Base-by-base conservation (phyloP, 2,888 invertebrate genomes). In the Tuberolachnus salignus region DNA sequence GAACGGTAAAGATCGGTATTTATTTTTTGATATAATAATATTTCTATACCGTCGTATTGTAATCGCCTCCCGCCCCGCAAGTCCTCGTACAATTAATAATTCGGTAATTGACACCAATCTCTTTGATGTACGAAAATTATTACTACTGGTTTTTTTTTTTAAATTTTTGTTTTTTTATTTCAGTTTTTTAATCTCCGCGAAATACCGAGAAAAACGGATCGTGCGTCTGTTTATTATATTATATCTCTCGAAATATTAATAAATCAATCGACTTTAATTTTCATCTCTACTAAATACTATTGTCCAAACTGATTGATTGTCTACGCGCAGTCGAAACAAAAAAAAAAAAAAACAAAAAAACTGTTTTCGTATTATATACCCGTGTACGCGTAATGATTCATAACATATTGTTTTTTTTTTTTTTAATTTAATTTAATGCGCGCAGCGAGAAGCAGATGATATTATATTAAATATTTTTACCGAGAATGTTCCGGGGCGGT, bases 51-150 rank as follows among this genome's bases (percentile, higher is more conserved):
- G 34, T 34, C 8, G 14, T 26, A 61, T 34, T 16, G 16, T n/a
- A 19, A 4, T 10, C 19, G 42, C 46, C 26, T n/a, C n/a, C n/a
- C 49, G 9, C 16, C n/a, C 34, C 34, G 34, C n/a, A 44, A 53
- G 51, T 21, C 14, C 6, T 4, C 34, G 6, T 34, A 34, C 16
- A 66, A 57, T 75, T 75, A 75, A 75, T 75, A 75, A 59, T 75
- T 75, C 75, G 75, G 75, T 75, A 67, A 75, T 75, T 75, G 57
- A 75, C 75, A 75, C 75, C 75, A 75, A 66, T 26, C 67, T 49
- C 75, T 75, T 75, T 75, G 75, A 75, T 75, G 67, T 75, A 46
- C 14, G 16, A 57, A 59, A 57, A 11, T 66, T 75, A 75, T 75
- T 75, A n/a, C 19, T 26, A 53, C 21, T 1, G 14, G n/a, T 19